phyloP scores from a whole-genome alignment of 2,113 vertebrate genomes.

The Tapirus terrestris region DNA sequence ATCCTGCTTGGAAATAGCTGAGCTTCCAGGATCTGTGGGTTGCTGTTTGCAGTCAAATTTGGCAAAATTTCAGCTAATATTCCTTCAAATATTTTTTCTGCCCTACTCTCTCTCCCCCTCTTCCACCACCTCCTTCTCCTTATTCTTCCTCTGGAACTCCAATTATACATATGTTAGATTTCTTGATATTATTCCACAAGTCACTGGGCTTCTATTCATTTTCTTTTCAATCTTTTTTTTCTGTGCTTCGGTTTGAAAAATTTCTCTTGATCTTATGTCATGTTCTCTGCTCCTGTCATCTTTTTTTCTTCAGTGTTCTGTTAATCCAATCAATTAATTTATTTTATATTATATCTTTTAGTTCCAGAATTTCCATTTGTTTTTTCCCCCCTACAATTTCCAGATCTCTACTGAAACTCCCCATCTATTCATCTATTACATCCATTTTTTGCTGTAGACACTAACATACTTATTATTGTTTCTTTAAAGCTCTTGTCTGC shows the following conservation, averaged over 20 bases:
- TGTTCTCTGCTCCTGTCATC: not conserved
- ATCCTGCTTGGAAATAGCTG: not conserved
- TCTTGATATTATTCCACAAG: not conserved
- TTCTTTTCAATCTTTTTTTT: not conserved
- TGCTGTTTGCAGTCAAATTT: not conserved
- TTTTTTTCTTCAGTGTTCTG: not conserved
- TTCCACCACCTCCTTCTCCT: not conserved
- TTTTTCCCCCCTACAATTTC: not conserved
- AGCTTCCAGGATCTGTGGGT: not conserved
- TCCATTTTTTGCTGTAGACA: not conserved
- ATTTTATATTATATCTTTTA: not conserved
- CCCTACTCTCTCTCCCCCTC: not conserved
- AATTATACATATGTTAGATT: not conserved
- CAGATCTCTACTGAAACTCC: slow-evolving; percentile 3
- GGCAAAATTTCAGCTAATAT: not conserved
- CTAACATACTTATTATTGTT: not conserved
- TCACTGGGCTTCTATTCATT: not conserved
- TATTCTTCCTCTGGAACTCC: not conserved
- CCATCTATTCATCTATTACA: not conserved
- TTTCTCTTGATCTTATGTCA: not conserved
- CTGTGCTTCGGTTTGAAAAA: not conserved
- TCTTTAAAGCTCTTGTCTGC: not conserved
- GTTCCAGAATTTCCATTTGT: not conserved
- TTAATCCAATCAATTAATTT: not conserved
- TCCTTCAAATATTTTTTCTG: not conserved